Base-by-base conservation (phyloP, 2,113 vertebrate genomes). In the Perccottus glenii region DNA sequence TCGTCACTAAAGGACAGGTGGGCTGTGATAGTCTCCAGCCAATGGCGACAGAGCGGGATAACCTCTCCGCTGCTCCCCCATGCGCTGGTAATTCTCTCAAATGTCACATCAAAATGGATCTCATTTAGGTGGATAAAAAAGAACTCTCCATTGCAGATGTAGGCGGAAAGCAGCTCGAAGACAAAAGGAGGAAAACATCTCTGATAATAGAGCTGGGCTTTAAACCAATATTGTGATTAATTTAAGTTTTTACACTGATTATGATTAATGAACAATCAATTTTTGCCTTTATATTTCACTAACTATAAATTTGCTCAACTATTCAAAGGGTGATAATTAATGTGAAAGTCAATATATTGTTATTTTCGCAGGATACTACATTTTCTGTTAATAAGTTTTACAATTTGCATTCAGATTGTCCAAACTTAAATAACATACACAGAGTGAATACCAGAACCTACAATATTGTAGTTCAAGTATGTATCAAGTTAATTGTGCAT, bases 41-140 rank as follows among this genome's bases (percentile, higher is more conserved):
- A 85, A 88, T 87, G n/a, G 68, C 56, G 45, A 50, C 36, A 35
- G 64, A 81, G 79, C 6, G 44, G 67, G 68, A 77, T 84, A 86
- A 81, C 88, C 85, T 85, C 84, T 69, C 66, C 60, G 14, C 12
- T 73, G 80, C 77, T 77, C 68, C 77, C 59, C 78, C 60, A 63
- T 78, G 78, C 76, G 64, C 83, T 74, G 78, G 88, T 86, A 88
- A 87, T 89, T 89, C 88, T 82, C 87, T 88, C 84, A 91, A 92
- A 92, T 92, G 90, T 92, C 90, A 91, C 84, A 89, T 91, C 87
- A 85, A 87, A 89, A 92, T 89, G 85, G 84, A 91, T 90, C 86
- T 90, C 70, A 89, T 89, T 90, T 91, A 87, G 80, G 68, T 52
- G 75, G 77, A 71, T 78, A 77, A 87, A 85, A 86, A 86, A 66